Percentiles rank a stretch among this genome's conserved stretches.
phyloP scores from a whole-genome alignment of 2,113 vertebrate species.

The Ageneiosus marmoratus region DNA sequence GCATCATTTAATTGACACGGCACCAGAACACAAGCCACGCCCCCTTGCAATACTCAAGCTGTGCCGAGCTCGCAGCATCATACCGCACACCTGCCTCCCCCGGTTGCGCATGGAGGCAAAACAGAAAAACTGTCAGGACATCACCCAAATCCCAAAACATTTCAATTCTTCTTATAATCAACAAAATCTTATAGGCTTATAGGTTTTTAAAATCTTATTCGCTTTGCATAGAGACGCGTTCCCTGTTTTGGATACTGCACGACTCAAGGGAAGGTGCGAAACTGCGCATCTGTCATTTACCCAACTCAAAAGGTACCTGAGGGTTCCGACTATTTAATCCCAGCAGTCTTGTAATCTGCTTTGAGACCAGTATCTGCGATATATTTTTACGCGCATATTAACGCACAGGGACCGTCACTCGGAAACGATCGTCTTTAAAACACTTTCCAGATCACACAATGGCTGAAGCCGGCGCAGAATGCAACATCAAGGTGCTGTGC shows the following conservation, averaged over 20 bases:
- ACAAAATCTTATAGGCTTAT: too few relatives aligned
- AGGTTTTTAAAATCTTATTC: too few relatives aligned
- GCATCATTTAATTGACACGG: slow-evolving; percentile 40
- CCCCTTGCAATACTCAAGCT: slow-evolving; percentile 40
- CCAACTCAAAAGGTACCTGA: slow-evolving; percentile 8
- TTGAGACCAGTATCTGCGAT: not conserved
- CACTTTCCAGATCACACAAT: slow-evolving; percentile 65
- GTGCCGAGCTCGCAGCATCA: slow-evolving; percentile 49
- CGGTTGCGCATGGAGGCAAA: slow-evolving; percentile 35
- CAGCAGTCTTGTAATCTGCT: not conserved
- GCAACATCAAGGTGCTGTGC: slow-evolving; percentile 93
- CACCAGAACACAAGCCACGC: slow-evolving; percentile 42
- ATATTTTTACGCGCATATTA: not conserved
- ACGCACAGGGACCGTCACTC: not conserved
- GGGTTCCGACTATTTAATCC: not conserved
- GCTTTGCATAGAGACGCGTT: slow-evolving; percentile 17
- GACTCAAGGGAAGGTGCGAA: slow-evolving; percentile 24
- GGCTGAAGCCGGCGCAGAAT: slow-evolving; percentile 84
- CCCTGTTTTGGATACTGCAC: slow-evolving; percentile 19
- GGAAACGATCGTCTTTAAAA: not conserved
- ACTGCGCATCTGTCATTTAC: slow-evolving; percentile 25
- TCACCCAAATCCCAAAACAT: not conserved
- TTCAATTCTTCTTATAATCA: not conserved
- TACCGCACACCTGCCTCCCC: slow-evolving; percentile 45
- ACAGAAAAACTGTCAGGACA: slow-evolving; percentile 4